Conservation (phyloP, 1,140 invertebrate species). For the Dolichoris vasculosae region DNA sequence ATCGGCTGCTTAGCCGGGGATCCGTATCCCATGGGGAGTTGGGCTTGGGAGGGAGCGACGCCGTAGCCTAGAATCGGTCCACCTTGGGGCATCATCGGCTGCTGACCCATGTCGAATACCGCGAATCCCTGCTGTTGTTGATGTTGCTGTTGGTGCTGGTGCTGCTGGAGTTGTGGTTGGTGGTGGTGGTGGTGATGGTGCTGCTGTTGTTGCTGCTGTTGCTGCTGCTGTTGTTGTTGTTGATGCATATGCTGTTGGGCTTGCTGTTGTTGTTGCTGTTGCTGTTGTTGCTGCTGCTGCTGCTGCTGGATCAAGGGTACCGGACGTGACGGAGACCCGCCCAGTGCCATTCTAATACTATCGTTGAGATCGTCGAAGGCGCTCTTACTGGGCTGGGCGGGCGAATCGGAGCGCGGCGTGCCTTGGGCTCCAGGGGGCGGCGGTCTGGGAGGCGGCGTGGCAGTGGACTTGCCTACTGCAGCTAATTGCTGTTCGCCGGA, state of each 20-base stretch:
- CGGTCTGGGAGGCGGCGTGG: constrained; percentile 74
- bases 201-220: constrained; percentile 62
- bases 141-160: constrained; percentile 60
- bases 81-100: constrained; percentile 52
- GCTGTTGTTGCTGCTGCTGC: constrained; percentile 69
- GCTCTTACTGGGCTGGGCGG: constrained; percentile 73
- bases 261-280: constrained; percentile 65
- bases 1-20: constrained; percentile 78
- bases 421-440: constrained; percentile 72
- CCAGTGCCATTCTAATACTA: constrained; percentile 81
- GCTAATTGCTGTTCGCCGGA: constrained; percentile 55
- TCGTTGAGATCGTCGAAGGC: constrained; percentile 84
- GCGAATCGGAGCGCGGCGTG: constrained; percentile 73
- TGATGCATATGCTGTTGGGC: constrained; percentile 67
- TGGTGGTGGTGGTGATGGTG: constrained; percentile 70
- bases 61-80: constrained; percentile 63
- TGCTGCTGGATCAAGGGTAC: constrained; percentile 66
- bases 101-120: constrained; percentile 62
- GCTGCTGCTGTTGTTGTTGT: constrained; percentile 55
- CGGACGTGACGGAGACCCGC: constrained; percentile 77
- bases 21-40: constrained; percentile 75
- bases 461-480: constrained; percentile 62
- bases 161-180: constrained; percentile 57
- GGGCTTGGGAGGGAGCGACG: constrained; percentile 65
- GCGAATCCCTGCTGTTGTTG: constrained; percentile 61